A percentile compares a stretch with the other conserved stretches of the same genome.
Conservation (phyloP, 2,797 vertebrate species). For the Denticeps clupeoides region DNA sequence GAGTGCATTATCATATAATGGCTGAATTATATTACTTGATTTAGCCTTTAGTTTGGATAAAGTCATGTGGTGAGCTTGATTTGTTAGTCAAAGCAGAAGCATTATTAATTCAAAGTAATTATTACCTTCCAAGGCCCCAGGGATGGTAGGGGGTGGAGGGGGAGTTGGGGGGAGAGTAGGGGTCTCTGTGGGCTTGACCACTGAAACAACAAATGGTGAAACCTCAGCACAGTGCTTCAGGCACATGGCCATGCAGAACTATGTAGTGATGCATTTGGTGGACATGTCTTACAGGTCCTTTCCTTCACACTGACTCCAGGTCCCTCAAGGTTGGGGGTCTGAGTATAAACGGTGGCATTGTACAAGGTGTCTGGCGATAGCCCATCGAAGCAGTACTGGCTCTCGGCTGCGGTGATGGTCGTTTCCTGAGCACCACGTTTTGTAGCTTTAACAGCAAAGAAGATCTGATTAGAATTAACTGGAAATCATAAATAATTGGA, state of each 20-base stretch:
- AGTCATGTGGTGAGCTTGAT: neutral
- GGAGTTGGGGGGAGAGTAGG: constrained; percentile 81
- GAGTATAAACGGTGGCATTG: constrained; percentile 77
- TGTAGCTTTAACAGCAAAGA: constrained; percentile 33
- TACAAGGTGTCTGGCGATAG: constrained; percentile 81
- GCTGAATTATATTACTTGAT: too few species aligned
- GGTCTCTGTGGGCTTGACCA: constrained; percentile 80
- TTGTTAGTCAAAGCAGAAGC: neutral
- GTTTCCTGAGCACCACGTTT: constrained; percentile 78
- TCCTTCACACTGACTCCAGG: constrained; percentile 79
- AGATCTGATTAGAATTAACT: neutral
- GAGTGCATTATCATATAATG: too few species aligned
- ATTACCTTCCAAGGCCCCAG: constrained; percentile 82
- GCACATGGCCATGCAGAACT: too few species aligned
- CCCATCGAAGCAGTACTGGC: constrained; percentile 77
- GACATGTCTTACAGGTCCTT: constrained; percentile 66
- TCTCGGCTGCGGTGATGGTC: constrained; percentile 80
- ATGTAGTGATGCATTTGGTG: too few species aligned
- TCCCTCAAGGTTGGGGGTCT: constrained; percentile 89
- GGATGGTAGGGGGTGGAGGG: constrained; percentile 79
- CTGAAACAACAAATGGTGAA: constrained; percentile 42
- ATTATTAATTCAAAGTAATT: neutral
- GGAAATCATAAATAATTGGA: too few species aligned
- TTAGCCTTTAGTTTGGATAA: too few species aligned
- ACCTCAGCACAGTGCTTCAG: neutral